Conservation (phyloP, 2,113 vertebrate genomes). For the Scalopus aquaticus region DNA sequence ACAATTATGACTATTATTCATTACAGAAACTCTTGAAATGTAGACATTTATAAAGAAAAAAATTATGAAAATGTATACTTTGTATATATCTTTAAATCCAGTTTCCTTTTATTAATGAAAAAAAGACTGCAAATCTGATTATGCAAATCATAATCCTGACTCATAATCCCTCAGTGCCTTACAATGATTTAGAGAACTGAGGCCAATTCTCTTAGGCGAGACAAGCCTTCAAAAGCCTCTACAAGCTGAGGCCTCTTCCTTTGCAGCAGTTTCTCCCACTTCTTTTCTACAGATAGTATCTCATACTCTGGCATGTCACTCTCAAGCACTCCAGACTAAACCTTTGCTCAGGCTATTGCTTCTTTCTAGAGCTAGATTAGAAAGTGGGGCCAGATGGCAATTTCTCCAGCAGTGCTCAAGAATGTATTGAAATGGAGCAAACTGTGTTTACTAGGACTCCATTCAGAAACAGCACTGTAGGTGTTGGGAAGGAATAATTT, state of each 20-base stretch:
- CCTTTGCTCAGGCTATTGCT: slow-evolving; percentile 45
- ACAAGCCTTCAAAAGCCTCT: neutral
- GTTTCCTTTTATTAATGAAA: neutral
- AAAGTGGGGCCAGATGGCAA: slow-evolving; percentile 54
- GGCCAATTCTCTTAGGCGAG: neutral
- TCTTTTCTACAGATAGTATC: neutral
- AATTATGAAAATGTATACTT: neutral
- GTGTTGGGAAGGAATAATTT: slow-evolving; percentile 68
- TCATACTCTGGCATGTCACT: neutral
- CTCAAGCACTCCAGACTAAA: neutral
- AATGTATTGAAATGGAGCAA: slow-evolving; percentile 57
- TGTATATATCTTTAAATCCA: neutral
- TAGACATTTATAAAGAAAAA: slow-evolving; percentile 38
- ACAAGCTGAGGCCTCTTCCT: neutral
- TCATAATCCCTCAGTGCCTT: neutral
- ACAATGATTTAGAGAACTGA: neutral
- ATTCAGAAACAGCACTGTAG: slow-evolving; percentile 56
- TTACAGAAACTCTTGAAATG: neutral
- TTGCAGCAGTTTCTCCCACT: neutral
- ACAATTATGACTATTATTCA: neutral
- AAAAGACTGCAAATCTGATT: slow-evolving; percentile 26
- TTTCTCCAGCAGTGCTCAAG: neutral
- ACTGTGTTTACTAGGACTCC: slow-evolving; percentile 62
- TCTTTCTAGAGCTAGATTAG: slow-evolving; percentile 40
- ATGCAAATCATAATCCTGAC: neutral